Evolutionary conservation across 2,888 invertebrate species (phyloP).

Genomic region (Vesta saturnalis): DNA sequence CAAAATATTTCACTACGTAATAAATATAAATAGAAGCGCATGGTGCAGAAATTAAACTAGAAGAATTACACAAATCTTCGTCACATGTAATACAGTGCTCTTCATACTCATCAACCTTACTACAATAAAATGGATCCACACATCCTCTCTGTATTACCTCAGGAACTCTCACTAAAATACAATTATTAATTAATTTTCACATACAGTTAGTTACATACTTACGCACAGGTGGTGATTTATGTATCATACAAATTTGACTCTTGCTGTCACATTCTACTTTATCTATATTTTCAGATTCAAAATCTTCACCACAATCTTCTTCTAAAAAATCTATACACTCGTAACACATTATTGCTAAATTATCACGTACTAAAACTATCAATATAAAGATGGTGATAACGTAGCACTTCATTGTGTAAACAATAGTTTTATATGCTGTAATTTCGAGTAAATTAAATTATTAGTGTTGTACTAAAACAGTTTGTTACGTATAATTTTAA

Average conservation of each 20-base stretch:
- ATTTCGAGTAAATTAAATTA: no score
- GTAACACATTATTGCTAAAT: slow-evolving; percentile 26
- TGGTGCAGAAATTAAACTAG: neutral
- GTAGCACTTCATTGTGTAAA: no score
- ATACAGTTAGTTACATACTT: slow-evolving; percentile 9
- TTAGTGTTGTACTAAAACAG: no score
- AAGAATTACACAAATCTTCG: slow-evolving; percentile 24
- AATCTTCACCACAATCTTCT: slow-evolving; percentile 32
- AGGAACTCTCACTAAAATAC: slow-evolving; percentile 12
- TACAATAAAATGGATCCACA: slow-evolving; percentile 24
- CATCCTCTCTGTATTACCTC: slow-evolving; percentile 21
- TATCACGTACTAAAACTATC: neutral
- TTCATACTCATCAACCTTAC: slow-evolving; percentile 13
- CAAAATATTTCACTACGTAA: neutral
- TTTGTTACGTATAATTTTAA: no score
- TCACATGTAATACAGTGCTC: slow-evolving; percentile 26
- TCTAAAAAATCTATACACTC: slow-evolving; percentile 22
- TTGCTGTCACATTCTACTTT: slow-evolving; percentile 22
- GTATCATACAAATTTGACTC: slow-evolving; percentile 28
- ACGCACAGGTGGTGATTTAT: slow-evolving; percentile 24
- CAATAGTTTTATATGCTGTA: no score
- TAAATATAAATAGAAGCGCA: neutral
- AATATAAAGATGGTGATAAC: no score
- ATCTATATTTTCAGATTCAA: slow-evolving; percentile 22
- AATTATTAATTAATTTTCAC: neutral